These are phyloP conservation scores for Lagopus leucura DNA, from an alignment of 2,113 vertebrate species.

Conservation along the genomic window DNA sequence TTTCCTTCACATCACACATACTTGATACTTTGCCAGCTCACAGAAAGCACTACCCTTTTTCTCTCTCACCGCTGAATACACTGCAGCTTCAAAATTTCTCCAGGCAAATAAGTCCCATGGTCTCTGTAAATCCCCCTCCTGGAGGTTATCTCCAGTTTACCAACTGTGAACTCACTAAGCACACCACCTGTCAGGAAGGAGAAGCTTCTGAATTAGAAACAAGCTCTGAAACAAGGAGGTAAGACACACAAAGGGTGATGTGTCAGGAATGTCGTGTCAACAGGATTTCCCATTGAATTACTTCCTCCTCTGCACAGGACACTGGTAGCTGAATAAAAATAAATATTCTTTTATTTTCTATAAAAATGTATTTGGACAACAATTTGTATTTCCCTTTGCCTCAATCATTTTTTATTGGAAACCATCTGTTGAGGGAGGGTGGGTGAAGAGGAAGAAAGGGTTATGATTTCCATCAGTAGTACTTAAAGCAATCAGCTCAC, in stretches of 20 bases:
- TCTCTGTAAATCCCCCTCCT: conserved; percentile 10
- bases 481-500: conserved; percentile 12
- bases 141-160: conserved; percentile 48
- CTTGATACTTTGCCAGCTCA: conserved; percentile 54
- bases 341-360: conserved; percentile 44
- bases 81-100: conserved; percentile 35
- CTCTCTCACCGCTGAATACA: conserved; percentile 15
- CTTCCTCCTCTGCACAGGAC: conserved; percentile 43
- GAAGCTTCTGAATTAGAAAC: conserved; percentile 62
- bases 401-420: background rate
- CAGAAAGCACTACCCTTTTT: conserved; percentile 39
- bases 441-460: background rate
- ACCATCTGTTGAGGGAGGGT: background rate
- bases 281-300: conserved; percentile 67
- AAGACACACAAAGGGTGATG: conserved; percentile 48
- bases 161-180: conserved; percentile 24
- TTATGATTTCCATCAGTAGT: background rate
- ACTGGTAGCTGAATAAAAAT: conserved; percentile 25
- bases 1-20: conserved; percentile 54
- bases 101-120: conserved; percentile 20
- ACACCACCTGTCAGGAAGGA: conserved; percentile 67
- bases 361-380: conserved; percentile 12
- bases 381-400: conserved; percentile 10
- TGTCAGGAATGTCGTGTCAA: conserved; percentile 51
- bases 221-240: conserved; percentile 30